Evolutionary conservation across 1,140 invertebrate genomes (phyloP), one percentile per base, ranked within the genome.

Genomic region (Leptinotarsa lineolata): DNA sequence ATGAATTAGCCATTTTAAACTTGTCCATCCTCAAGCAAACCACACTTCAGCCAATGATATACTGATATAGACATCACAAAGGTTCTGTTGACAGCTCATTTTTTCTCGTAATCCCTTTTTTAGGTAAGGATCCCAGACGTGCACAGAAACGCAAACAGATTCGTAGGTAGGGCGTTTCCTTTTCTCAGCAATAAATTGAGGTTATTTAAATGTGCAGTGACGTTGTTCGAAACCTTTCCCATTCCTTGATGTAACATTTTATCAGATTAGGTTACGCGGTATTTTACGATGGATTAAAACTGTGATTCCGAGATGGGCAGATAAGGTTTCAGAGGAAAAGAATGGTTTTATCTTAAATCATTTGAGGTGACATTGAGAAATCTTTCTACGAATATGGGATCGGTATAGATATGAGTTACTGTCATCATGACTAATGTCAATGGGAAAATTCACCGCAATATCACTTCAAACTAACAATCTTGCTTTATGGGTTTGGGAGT

Each of bases 141-240:
- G 30, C 48, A 54, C 3, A n/a, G n/a, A 54, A 54, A 54, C 4
- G 48, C 48, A 18, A 54, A 54, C 48, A 54, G n/a, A 54, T 54
- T 18, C 48, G n/a, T 18, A 18, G 48, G 48, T 18, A 18, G 48
- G 48, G 48, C 48, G 48, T 54, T 54, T 54, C 48, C 6, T 18
- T 54, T 54, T 54, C 48, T 54, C 48, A 54, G 48, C 16, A 54
- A 54, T 54, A 54, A 54, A 54, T 54, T 54, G 48, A 54, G 48
- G 48, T 54, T 54, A 54, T 54, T 54, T 54, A 54, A 54, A 54
- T 54, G 48, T 54, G 16, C 48, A 18, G 16, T 54, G 48, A 54
- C 48, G 6, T 54, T 54, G 13, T 54, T 54, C 48, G 16, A 54
- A 39, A 54, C 48, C 48, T 16, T 54, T 54, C 16, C 48, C 48